A percentile compares a stretch with the other conserved stretches of the same genome.
phyloP scores from a whole-genome alignment of 1,140 invertebrate genomes.

The Cherax quadricarinatus region DNA sequence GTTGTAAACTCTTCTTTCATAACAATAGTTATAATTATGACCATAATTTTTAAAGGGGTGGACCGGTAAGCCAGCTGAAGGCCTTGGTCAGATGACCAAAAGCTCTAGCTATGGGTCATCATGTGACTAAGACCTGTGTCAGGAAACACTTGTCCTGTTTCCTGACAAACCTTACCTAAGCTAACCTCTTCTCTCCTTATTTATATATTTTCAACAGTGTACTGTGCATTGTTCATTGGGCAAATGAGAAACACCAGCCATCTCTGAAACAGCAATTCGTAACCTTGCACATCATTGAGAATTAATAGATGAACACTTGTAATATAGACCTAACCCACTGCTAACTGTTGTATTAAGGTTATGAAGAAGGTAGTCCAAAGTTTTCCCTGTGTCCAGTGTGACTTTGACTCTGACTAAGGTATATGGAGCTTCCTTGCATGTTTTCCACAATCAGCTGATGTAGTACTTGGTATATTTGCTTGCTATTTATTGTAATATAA shows the following conservation, averaged over 20 bases:
- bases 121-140: too few species aligned
- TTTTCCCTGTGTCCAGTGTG: conserved; percentile 14
- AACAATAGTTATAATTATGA: too few species aligned
- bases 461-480: conserved; percentile 15
- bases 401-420: conserved; percentile 24
- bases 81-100: too few species aligned
- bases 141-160: not conserved
- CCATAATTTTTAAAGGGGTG: too few species aligned
- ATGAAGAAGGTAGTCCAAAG: not conserved
- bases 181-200: too few species aligned
- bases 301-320: not conserved
- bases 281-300: not conserved
- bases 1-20: conserved; percentile 27
- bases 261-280: not conserved
- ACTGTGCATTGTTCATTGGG: not conserved
- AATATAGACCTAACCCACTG: not conserved
- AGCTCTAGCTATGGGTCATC: too few species aligned
- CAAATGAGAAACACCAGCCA: not conserved
- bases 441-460: conserved; percentile 38
- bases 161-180: not conserved
- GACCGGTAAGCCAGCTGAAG: too few species aligned
- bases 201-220: not conserved
- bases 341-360: not conserved
- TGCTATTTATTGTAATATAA: conserved; percentile 27
- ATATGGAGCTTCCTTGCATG: conserved; percentile 54